Conservation (phyloP, 2,113 vertebrate genomes). For the Poeciliopsis prolifica region DNA sequence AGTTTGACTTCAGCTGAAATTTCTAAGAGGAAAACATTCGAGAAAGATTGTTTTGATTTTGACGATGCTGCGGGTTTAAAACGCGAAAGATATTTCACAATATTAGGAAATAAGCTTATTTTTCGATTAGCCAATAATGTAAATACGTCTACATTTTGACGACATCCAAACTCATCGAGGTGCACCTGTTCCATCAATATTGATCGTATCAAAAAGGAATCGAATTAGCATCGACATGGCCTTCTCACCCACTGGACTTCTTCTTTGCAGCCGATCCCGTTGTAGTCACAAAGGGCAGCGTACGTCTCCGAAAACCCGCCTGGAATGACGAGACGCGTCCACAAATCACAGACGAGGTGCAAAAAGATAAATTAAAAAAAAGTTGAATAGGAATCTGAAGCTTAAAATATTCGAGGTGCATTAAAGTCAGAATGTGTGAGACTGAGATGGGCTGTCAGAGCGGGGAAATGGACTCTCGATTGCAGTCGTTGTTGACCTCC, state of each 20-base stretch:
- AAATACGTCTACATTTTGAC: neutral
- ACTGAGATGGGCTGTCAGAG: neutral
- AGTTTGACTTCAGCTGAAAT: too few species aligned
- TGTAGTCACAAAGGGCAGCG: conserved; percentile 82
- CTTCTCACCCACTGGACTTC: conserved; percentile 83
- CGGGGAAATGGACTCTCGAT: neutral
- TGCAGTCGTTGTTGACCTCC: neutral
- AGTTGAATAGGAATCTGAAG: neutral
- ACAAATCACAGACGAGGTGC: conserved; percentile 2
- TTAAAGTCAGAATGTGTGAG: conserved; percentile 34
- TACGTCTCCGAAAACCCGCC: conserved; percentile 85
- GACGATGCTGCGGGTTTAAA: too few species aligned
- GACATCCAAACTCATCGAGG: neutral
- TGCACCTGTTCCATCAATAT: neutral
- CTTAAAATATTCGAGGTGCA: conserved; percentile 3
- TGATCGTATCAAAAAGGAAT: neutral
- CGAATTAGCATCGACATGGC: neutral
- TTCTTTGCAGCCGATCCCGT: conserved; percentile 83
- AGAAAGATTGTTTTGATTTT: too few species aligned
- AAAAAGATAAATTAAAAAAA: neutral
- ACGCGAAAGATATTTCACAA: too few species aligned
- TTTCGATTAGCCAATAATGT: neutral
- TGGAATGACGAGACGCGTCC: conserved; percentile 40
- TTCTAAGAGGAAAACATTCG: too few species aligned
- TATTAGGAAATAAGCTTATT: too few species aligned